phyloP scores from a whole-genome alignment of 2,888 invertebrate genomes.

The Limnephilus marmoratus region DNA sequence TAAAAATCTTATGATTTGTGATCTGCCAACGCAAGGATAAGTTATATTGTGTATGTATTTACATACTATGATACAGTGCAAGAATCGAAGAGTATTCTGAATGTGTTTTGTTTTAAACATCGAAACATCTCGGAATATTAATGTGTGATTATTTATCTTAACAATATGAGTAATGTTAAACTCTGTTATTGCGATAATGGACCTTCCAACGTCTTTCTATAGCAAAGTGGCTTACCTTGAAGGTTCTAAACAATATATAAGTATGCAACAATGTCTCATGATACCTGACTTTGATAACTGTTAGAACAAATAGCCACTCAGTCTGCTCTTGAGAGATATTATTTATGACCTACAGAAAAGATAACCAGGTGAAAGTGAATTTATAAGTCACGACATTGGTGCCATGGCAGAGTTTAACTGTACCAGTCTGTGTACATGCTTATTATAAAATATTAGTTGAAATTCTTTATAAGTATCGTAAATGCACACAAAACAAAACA shows the following conservation, averaged over 20 bases:
- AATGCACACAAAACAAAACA: constrained; percentile 38
- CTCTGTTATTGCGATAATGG: neutral
- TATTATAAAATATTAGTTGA: constrained; percentile 12
- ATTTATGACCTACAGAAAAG: neutral
- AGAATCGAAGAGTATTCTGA: neutral
- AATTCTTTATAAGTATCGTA: constrained; percentile 35
- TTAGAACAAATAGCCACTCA: neutral
- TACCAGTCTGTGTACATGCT: neutral
- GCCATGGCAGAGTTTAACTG: constrained; percentile 14
- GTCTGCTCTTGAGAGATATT: neutral
- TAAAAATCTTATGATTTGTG: neutral
- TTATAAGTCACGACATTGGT: neutral
- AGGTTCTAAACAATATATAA: neutral
- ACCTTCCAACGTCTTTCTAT: neutral
- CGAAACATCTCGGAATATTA: neutral
- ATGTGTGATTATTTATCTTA: neutral
- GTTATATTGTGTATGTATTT: neutral
- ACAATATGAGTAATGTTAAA: neutral
- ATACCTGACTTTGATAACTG: neutral
- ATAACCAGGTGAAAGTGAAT: neutral
- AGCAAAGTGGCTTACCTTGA: neutral
- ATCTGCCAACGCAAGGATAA: neutral
- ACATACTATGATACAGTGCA: neutral
- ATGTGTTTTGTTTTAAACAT: neutral
- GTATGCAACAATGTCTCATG: neutral